A percentile compares a stretch with the other conserved stretches of the same genome.
Conservation (phyloP, 2,113 vertebrate species). For the Gymnarchus niloticus region DNA sequence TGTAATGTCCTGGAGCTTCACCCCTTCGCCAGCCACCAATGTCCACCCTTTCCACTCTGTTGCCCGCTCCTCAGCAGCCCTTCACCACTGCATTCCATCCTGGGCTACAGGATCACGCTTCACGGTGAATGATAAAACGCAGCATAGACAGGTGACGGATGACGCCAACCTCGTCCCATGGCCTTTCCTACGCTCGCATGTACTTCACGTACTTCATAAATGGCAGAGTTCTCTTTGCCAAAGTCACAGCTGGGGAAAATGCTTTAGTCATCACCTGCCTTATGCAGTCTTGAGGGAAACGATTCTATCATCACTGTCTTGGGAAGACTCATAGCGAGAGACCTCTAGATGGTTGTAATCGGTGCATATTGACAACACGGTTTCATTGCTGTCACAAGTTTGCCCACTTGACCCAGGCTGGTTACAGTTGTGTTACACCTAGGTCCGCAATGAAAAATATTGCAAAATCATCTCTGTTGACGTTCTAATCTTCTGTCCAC, state of each 20-base stretch:
- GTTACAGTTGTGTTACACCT: background rate
- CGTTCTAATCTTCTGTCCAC: background rate
- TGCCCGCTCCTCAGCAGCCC: background rate
- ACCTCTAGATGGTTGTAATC: background rate
- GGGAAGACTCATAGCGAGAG: background rate
- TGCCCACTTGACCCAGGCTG: background rate
- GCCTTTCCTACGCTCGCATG: background rate
- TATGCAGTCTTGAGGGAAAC: background rate
- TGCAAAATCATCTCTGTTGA: background rate
- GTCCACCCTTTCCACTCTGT: background rate
- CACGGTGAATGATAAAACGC: background rate
- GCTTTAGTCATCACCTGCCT: background rate
- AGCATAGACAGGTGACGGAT: background rate
- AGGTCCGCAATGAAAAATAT: background rate
- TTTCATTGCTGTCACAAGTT: background rate
- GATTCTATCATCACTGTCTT: background rate
- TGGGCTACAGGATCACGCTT: background rate
- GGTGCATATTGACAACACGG: background rate
- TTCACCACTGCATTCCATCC: background rate
- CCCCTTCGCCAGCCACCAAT: background rate
- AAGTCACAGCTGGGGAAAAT: background rate
- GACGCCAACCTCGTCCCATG: background rate
- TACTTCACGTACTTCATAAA: background rate
- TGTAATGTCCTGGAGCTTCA: slow-evolving; percentile 11
- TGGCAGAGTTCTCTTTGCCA: background rate